phyloP scores from a whole-genome alignment of 2,888 invertebrate genomes.

The Prenolepis imparis region DNA sequence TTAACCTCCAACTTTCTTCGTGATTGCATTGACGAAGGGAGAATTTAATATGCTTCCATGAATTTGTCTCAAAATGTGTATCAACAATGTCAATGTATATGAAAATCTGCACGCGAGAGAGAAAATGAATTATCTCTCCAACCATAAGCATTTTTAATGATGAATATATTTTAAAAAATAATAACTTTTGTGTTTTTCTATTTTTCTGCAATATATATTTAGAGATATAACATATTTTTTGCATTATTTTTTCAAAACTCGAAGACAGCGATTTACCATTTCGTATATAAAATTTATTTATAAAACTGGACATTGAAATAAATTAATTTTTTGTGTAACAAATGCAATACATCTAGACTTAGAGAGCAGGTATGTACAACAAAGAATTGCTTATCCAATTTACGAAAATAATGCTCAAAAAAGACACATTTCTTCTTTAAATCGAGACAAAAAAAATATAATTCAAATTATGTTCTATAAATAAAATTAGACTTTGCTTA shows the following conservation, averaged over 20 bases:
- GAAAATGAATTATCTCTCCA: neutral
- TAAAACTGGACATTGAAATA: neutral
- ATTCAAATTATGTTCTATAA: neutral
- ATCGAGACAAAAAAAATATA: neutral
- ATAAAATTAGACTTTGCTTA: neutral
- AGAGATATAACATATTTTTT: too few species aligned
- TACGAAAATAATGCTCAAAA: neutral
- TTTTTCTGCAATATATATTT: conserved; percentile 5
- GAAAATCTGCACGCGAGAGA: neutral
- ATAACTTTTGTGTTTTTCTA: neutral
- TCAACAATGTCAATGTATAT: neutral
- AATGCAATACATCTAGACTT: neutral
- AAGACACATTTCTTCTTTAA: neutral
- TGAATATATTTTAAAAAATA: neutral
- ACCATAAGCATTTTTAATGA: neutral
- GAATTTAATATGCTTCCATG: conserved; percentile 18
- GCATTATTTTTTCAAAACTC: neutral
- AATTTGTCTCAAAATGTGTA: neutral
- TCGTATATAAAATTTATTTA: neutral
- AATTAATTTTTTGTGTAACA: neutral
- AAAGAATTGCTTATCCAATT: neutral
- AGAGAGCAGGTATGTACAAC: neutral
- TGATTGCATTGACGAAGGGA: conserved; percentile 6
- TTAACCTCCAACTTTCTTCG: conserved; percentile 33
- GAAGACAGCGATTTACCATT: neutral